These are phyloP conservation scores for Arenaria interpres DNA, from an alignment of 2,113 vertebrate genomes.

Conservation along the genomic window DNA sequence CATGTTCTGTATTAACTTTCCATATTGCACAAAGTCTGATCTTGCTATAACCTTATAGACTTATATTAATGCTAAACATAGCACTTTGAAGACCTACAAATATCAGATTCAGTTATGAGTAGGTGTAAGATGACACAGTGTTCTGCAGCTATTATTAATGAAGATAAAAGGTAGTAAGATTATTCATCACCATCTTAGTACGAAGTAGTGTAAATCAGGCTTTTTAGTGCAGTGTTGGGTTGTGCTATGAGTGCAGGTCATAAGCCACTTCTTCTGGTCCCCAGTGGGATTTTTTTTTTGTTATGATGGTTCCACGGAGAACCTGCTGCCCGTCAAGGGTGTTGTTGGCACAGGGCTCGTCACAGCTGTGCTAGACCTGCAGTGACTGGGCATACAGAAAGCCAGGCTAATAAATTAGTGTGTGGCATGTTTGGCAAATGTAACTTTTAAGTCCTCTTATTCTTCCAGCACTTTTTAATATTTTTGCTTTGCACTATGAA, in stretches of 20 bases:
- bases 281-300: background rate
- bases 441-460: background rate
- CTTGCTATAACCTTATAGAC: background rate
- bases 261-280: background rate
- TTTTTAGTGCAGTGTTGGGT: background rate
- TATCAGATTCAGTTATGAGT: background rate
- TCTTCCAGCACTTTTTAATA: background rate
- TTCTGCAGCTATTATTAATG: background rate
- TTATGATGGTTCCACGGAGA: background rate
- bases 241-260: background rate
- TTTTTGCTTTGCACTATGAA: background rate
- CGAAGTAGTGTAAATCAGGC: background rate
- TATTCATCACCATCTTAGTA: background rate
- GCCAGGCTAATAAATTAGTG: background rate
- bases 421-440: background rate
- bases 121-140: background rate
- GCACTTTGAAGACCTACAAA: background rate
- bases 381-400: background rate
- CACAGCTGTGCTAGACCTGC: background rate
- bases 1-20: background rate
- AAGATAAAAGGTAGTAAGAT: background rate
- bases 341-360: background rate
- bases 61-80: background rate
- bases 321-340: background rate
- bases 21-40: background rate